These are phyloP conservation scores for Phyllotis vaccarum DNA, from an alignment of 2,797 vertebrate species.

Conservation along the genomic window DNA sequence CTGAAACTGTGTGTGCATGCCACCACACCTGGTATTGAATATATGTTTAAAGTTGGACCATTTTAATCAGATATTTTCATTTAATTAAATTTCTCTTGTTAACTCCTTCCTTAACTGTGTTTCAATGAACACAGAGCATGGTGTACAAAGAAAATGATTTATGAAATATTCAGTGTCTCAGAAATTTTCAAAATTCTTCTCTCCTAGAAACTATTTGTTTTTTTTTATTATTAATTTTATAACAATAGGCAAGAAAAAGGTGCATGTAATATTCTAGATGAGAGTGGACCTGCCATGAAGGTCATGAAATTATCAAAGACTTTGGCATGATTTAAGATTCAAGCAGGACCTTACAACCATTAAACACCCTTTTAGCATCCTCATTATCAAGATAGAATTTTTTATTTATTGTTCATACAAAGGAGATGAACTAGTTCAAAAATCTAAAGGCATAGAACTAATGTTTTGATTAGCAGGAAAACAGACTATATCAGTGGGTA, in stretches of 20 bases:
- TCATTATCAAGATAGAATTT: background rate
- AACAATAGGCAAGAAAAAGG: background rate
- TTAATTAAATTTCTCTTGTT: slow-evolving; percentile 69
- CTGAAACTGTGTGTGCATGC: background rate
- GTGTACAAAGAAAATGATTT: slow-evolving; percentile 54
- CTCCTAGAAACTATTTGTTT: slow-evolving; percentile 5
- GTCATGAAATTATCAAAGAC: slow-evolving; percentile 4
- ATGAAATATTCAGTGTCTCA: background rate
- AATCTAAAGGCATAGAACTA: background rate
- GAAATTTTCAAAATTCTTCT: slow-evolving; percentile 39
- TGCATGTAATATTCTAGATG: background rate
- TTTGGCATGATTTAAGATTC: background rate
- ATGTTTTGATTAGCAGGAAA: background rate
- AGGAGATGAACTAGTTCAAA: slow-evolving; percentile 41
- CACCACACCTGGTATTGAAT: background rate
- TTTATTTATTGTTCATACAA: slow-evolving; percentile 37
- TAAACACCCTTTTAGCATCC: slow-evolving; percentile 17
- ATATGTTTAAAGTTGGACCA: slow-evolving; percentile 12
- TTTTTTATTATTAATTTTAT: slow-evolving; percentile 61
- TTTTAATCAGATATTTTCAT: slow-evolving; percentile 60
- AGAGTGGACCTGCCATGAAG: background rate
- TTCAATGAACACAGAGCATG: slow-evolving; percentile 52
- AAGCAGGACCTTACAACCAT: background rate
- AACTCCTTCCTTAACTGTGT: slow-evolving; percentile 59
- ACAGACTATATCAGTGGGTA: background rate